Evolutionary conservation across 2,113 vertebrate genomes (phyloP).

Genomic region (Cariama cristata): DNA sequence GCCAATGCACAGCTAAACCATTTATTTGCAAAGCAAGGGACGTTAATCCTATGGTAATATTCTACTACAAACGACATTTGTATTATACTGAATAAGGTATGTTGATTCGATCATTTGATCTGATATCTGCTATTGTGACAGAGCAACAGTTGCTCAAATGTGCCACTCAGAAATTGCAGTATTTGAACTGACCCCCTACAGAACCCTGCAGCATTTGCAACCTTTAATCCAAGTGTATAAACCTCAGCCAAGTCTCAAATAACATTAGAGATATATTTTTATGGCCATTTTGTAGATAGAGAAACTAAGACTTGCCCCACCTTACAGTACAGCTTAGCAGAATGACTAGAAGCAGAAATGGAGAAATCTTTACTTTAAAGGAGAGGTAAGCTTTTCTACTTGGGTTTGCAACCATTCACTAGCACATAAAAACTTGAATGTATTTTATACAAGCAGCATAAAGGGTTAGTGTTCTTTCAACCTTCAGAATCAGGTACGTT

Average conservation of each 20-base stretch:
- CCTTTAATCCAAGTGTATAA: neutral
- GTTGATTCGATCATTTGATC: neutral
- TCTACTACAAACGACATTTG: neutral
- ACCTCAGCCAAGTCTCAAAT: neutral
- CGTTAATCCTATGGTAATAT: neutral
- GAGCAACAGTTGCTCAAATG: neutral
- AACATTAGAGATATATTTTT: neutral
- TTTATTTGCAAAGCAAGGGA: constrained; percentile 24
- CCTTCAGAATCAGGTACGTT: neutral
- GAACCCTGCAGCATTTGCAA: neutral
- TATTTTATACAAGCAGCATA: neutral
- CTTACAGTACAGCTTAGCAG: neutral
- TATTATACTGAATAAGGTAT: neutral
- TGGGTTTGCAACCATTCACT: neutral
- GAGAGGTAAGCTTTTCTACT: neutral
- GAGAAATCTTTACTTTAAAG: neutral
- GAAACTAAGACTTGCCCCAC: neutral
- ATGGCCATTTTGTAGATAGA: neutral
- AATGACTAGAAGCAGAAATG: neutral
- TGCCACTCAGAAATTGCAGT: neutral
- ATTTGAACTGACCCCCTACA: neutral
- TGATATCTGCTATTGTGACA: neutral
- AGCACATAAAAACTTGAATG: neutral
- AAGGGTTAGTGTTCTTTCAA: neutral
- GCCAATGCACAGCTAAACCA: neutral